phyloP scores from a whole-genome alignment of 1,140 invertebrate species.

The Potamilus streckersoni region DNA sequence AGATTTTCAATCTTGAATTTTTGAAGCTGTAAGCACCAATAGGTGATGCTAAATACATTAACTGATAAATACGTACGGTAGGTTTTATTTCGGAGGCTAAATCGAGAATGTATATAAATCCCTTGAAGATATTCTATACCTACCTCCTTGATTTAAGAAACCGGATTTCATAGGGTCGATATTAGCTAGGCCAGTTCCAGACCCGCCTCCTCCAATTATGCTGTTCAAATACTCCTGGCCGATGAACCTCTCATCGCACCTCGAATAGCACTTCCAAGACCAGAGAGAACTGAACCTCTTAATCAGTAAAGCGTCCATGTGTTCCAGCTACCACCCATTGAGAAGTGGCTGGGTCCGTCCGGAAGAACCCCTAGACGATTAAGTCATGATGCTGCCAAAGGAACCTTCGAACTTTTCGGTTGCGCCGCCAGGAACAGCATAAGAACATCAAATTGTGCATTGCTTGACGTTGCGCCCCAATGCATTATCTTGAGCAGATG shows the following conservation, averaged over 20 bases:
- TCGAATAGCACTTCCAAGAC: conserved; percentile 2
- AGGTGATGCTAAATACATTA: background rate
- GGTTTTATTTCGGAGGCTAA: too few relatives aligned
- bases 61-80: too few relatives aligned
- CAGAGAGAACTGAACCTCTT: conserved; percentile 2
- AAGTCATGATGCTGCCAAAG: conserved; percentile 10
- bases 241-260: background rate
- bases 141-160: conserved; percentile 19
- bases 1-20: background rate
- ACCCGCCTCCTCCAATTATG: background rate
- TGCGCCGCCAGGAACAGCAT: conserved; percentile 4
- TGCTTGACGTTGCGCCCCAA: too few relatives aligned
- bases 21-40: background rate
- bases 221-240: background rate
- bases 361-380: background rate
- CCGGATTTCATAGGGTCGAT: conserved; percentile 23
- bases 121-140: background rate
- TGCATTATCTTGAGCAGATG: too few relatives aligned
- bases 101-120: too few relatives aligned
- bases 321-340: conserved; percentile 17
- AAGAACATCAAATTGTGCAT: background rate
- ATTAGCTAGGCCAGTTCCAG: conserved; percentile 11
- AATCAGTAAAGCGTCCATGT: conserved; percentile 14
- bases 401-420: conserved; percentile 16
- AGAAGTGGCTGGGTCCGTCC: conserved; percentile 3